phyloP scores from a whole-genome alignment of 2,888 invertebrate species.

The Agonum fuliginosum region DNA sequence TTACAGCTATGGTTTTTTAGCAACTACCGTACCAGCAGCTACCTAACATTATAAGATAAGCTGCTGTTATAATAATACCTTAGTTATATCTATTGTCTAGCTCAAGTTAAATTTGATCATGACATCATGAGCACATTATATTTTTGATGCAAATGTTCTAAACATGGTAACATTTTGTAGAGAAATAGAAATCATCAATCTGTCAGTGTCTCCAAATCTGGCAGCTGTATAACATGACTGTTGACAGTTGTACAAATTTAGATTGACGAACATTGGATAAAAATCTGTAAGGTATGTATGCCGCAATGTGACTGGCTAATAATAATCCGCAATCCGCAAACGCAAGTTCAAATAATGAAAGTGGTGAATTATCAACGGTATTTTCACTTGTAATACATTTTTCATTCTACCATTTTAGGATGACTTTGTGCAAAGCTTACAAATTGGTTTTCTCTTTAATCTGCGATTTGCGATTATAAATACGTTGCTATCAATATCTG shows the following conservation, averaged over 20 bases:
- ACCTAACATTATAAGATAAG: too few species aligned
- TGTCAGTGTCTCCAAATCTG: background rate
- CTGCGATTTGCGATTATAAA: slow-evolving; percentile 36
- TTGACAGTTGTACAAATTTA: slow-evolving; percentile 1
- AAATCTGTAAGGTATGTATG: background rate
- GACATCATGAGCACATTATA: too few species aligned
- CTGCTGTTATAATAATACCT: too few species aligned
- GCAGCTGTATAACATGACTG: background rate
- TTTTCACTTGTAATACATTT: slow-evolving; percentile 40
- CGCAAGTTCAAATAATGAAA: slow-evolving; percentile 28
- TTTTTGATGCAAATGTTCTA: background rate
- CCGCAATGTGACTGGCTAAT: background rate
- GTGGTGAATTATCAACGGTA: slow-evolving; percentile 1
- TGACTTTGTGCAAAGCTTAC: slow-evolving; percentile 14
- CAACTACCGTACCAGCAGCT: too few species aligned
- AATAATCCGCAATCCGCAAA: slow-evolving; percentile 1
- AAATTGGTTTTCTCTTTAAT: slow-evolving; percentile 36
- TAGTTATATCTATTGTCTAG: too few species aligned
- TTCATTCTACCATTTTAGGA: slow-evolving; percentile 32
- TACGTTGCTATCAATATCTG: background rate
- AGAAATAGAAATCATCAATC: slow-evolving; percentile 18
- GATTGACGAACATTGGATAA: background rate
- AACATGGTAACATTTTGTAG: background rate
- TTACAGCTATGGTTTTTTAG: too few species aligned
- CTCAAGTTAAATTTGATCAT: too few species aligned